Evolutionary conservation across 1,140 invertebrate genomes (phyloP), one percentile per base, ranked within the genome.

Genomic region (Chlorops oryzae): DNA sequence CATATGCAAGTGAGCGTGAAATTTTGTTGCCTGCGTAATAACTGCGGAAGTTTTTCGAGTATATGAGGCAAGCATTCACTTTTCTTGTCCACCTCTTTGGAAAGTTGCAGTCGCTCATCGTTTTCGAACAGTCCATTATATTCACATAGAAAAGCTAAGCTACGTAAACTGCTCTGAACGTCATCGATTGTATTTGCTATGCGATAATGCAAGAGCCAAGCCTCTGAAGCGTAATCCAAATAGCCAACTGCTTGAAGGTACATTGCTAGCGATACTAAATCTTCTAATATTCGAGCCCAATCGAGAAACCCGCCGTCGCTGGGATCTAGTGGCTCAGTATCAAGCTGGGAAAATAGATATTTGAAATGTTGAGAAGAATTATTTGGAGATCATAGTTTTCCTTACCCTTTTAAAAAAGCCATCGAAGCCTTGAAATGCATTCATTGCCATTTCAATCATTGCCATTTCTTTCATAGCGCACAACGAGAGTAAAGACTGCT

Each of bases 241-340:
- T 69, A 68, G 5, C 65, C 65, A 46, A 61, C 58, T 7, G 51
- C 59, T 35, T 64, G 55, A 9, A 70, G 21, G 3, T 47, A 50
- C 39, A 57, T 51, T 15, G 65, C 63, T 6, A 62, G 23, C 2
- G 42, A 24, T 9, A 58, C 38, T 2, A 42, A 39, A 47, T 70
- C 66, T 43, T 69, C 65, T 3, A 69, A 46, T 32, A 70, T 50
- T 5, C 58, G 52, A 34, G 64, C 58, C 65, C 65, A 69, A 18
- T 70, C 66, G 15, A 70, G 55, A 1, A 53, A 27, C 12, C 54
- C 56, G 3, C 63, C 63, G 23, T 59, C 56, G 13, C 20, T 38
- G 3, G 38, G 24, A n/a, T n/a, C n/a, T 22, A 68, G 12, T 0
- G 48, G 52, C 40, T 64, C 58, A 3, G 17, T 28, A 32, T 68